Base-by-base conservation (phyloP, 2,888 invertebrate species). In the Melieria picta region DNA sequence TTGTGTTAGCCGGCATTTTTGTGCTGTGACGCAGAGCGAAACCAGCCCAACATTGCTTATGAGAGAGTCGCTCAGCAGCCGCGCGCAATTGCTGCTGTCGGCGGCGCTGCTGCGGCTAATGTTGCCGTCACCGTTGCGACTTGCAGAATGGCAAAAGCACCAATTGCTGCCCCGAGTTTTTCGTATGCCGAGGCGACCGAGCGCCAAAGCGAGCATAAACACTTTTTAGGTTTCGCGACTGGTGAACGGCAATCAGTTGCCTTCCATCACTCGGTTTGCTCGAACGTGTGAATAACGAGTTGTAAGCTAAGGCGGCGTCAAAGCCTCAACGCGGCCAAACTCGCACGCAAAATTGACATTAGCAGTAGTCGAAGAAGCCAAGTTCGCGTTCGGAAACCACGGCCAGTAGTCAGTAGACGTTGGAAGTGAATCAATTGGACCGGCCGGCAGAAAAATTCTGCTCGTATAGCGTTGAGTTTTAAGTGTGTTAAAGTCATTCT, bases 251-350 rank as follows among this genome's bases (percentile, higher is more conserved):
- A 64, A 64, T 77, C 77, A 78, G 78, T 78, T 78, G 78, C 76
- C 75, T 77, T 78, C 77, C 76, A 75, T 72, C 74, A 73, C 75
- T 78, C 76, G 77, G 76, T 75, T 76, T 73, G 77, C 69, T 72
- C 66, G 66, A 76, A 77, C 74, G 77, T 77, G 72, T 57, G 30
- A 30, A 30, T 30, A 30, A 30, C 30, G 30, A 30, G 30, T 30
- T 30, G 30, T 30, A 30, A 30, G 30, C 30, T 30, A 3, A 30
- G 30, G 30, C 2, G 30, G 30, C 30, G 30, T 30, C 30, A 30
- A 30, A 30, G 30, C 30, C 30, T 30, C 30, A 30, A 30, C 30
- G 30, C 30, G 30, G 30, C 30, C 30, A 30, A 30, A 30, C 30
- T 30, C 30, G 30, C 30, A 30, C 30, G 30, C 30, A 30, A 30